Evolutionary conservation across 2,888 invertebrate genomes (phyloP).

Genomic region (Parnassius smintheus): DNA sequence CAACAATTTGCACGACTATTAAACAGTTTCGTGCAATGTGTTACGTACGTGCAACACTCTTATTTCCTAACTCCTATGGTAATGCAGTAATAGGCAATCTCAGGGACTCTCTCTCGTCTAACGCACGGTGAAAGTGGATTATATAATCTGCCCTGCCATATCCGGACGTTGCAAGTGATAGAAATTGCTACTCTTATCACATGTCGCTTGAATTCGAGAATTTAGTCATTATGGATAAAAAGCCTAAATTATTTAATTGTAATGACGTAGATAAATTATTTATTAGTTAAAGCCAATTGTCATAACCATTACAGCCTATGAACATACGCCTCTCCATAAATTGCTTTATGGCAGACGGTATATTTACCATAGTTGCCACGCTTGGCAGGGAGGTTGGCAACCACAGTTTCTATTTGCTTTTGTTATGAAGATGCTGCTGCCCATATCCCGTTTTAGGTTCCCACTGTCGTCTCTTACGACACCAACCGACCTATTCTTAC

Average conservation of each 20-base stretch:
- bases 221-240: slow-evolving; percentile 36
- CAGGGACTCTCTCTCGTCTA: slow-evolving; percentile 69
- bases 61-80: slow-evolving; percentile 69
- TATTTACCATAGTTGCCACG: too few relatives aligned
- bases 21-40: slow-evolving; percentile 37
- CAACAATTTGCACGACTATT: slow-evolving; percentile 25
- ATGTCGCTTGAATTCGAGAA: slow-evolving; percentile 40
- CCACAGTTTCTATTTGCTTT: too few relatives aligned
- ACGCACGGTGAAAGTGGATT: slow-evolving; percentile 73
- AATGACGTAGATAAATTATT: not conserved
- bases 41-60: slow-evolving; percentile 62
- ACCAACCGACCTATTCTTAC: too few relatives aligned
- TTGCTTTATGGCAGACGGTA: too few relatives aligned
- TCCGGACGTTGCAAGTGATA: slow-evolving; percentile 61
- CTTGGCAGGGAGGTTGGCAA: too few relatives aligned
- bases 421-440: too few relatives aligned
- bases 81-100: slow-evolving; percentile 75
- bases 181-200: slow-evolving; percentile 45
- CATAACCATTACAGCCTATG: too few relatives aligned
- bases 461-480: too few relatives aligned
- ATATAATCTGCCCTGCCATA: slow-evolving; percentile 62
- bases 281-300: too few relatives aligned
- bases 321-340: too few relatives aligned
- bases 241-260: not conserved
- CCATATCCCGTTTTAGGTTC: too few relatives aligned